Evolutionary conservation across 2,113 vertebrate species (phyloP).

Genomic region (Solenodon paradoxus): DNA sequence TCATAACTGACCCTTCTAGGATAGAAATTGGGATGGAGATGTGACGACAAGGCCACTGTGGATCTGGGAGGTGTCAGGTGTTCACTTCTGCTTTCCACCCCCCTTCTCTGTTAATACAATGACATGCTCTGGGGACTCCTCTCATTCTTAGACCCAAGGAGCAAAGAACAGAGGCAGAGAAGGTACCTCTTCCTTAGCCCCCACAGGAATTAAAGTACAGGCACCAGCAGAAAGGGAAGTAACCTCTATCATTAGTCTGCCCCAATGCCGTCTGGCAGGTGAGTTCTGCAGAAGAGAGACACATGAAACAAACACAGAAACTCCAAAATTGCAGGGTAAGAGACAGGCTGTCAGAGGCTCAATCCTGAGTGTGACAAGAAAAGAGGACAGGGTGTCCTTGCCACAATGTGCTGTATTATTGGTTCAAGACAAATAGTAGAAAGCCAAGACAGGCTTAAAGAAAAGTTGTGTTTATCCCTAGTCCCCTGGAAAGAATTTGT

Average conservation of each 20-base stretch:
- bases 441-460: background rate
- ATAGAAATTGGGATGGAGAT: background rate
- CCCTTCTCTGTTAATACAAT: background rate
- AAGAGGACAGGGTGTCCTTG: background rate
- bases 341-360: background rate
- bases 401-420: background rate
- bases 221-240: background rate
- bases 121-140: background rate
- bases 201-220: background rate
- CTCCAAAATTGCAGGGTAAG: background rate
- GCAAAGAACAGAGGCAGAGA: background rate
- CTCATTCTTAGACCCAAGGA: background rate
- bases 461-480: conserved; percentile 3
- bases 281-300: background rate
- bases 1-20: background rate
- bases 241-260: background rate
- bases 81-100: background rate
- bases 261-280: background rate
- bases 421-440: background rate
- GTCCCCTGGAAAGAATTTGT: background rate
- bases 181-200: background rate
- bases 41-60: background rate
- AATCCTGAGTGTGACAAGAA: background rate
- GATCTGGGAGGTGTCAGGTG: background rate
- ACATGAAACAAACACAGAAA: background rate